Conservation (phyloP, 2,797 vertebrate species). For the Heliangelus exortis region DNA sequence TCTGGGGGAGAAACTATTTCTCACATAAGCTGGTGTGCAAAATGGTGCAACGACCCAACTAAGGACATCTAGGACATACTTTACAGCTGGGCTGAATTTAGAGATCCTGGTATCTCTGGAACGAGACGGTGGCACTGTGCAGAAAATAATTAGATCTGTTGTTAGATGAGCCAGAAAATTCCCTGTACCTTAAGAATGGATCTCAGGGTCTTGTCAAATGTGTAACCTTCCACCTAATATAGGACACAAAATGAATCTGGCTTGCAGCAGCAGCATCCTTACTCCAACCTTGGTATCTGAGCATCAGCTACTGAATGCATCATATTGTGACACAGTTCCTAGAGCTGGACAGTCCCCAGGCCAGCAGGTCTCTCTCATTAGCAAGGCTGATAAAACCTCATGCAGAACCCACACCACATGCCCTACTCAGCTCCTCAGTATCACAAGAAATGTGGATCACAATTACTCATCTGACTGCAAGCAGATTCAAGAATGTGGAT, state of each 20-base stretch:
- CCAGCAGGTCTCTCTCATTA: conserved; percentile 2
- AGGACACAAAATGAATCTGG: not conserved
- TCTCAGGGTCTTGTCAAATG: not conserved
- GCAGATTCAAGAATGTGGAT: not conserved
- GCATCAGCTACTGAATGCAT: not conserved
- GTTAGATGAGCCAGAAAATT: not conserved
- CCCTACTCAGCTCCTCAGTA: not conserved
- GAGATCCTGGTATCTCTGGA: not conserved
- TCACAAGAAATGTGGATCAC: not conserved
- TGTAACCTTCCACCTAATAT: not conserved
- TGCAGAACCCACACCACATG: not conserved
- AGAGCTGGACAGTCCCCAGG: conserved; percentile 21
- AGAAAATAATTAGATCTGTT: not conserved
- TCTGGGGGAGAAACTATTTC: not conserved
- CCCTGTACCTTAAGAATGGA: not conserved
- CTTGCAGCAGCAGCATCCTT: not conserved
- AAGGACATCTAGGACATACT: not conserved
- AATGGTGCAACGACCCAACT: not conserved
- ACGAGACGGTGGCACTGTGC: not conserved
- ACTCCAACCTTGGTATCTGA: not conserved
- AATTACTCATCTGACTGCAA: not conserved
- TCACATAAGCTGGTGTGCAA: not conserved
- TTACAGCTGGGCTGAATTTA: not conserved
- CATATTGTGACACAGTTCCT: not conserved
- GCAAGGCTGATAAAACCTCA: not conserved